Conservation (phyloP, 2,797 vertebrate species). For the Tragelaphus oryx region DNA sequence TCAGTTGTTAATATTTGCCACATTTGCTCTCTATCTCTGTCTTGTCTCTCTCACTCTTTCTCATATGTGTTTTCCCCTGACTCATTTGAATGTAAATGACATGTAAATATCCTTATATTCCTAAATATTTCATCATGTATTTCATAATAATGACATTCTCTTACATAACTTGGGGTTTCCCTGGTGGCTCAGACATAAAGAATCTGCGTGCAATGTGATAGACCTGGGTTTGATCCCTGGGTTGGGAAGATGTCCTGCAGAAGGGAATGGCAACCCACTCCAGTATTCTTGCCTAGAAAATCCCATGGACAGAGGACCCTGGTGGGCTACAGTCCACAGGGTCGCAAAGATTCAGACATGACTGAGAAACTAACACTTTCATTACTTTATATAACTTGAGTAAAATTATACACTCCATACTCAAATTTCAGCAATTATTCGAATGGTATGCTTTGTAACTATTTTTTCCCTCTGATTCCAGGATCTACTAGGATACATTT, state of each 20-base stretch:
- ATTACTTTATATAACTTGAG: background rate
- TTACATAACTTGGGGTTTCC: background rate
- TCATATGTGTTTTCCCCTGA: background rate
- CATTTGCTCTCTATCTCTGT: background rate
- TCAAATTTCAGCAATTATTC: conserved; percentile 1
- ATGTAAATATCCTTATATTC: background rate
- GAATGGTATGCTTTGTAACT: background rate
- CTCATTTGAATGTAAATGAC: background rate
- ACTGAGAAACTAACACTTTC: background rate
- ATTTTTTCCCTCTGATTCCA: background rate
- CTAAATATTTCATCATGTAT: background rate
- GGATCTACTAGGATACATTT: background rate
- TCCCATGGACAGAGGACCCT: background rate
- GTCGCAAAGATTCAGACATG: background rate
- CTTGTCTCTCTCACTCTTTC: background rate
- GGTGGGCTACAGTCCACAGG: background rate
- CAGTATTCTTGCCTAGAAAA: background rate
- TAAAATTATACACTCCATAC: background rate
- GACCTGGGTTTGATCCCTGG: background rate
- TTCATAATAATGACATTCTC: background rate
- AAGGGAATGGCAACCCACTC: background rate
- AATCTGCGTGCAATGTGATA: background rate
- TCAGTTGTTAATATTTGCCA: background rate
- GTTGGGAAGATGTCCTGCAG: background rate
- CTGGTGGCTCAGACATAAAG: background rate